A percentile compares a stretch with the other conserved stretches of the same genome.
These are phyloP conservation scores for Aphodius granarius DNA, from an alignment of 2,888 invertebrate genomes.

Conservation along the genomic window DNA sequence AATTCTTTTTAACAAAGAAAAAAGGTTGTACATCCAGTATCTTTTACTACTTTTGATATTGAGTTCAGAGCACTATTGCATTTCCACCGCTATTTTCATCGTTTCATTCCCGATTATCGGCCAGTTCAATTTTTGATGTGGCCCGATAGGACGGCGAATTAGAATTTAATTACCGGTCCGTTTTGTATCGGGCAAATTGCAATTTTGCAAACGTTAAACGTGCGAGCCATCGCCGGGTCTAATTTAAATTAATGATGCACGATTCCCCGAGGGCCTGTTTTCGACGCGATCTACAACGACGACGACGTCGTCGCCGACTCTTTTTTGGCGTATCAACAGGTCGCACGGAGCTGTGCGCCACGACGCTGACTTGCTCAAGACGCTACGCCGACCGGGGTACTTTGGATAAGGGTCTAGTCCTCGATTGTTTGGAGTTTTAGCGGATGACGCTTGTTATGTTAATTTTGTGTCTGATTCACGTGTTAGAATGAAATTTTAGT, in stretches of 20 bases:
- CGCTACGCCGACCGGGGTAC: conserved; percentile 3
- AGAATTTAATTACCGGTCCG: conserved; percentile 2
- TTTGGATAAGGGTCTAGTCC: background rate
- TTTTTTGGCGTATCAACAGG: conserved; percentile 13
- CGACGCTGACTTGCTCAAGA: conserved; percentile 9
- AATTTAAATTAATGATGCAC: conserved; percentile 15
- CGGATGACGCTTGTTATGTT: background rate
- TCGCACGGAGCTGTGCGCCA: background rate
- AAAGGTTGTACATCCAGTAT: too few species aligned
- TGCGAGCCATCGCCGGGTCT: background rate
- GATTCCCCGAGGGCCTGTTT: conserved; percentile 4
- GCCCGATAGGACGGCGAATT: background rate
- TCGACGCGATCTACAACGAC: background rate
- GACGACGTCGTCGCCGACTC: background rate
- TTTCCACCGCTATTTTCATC: background rate
- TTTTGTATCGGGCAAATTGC: conserved; percentile 3
- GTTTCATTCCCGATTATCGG: background rate
- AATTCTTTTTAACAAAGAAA: too few species aligned
- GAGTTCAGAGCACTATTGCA: too few species aligned
- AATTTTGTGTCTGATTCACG: background rate
- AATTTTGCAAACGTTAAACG: conserved; percentile 2
- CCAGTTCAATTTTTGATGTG: background rate
- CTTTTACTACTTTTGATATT: too few species aligned
- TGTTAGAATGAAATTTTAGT: too few species aligned
- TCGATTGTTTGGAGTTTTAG: background rate